These are phyloP conservation scores for Chelon auratus DNA, from an alignment of 2,797 vertebrate genomes.

Conservation along the genomic window DNA sequence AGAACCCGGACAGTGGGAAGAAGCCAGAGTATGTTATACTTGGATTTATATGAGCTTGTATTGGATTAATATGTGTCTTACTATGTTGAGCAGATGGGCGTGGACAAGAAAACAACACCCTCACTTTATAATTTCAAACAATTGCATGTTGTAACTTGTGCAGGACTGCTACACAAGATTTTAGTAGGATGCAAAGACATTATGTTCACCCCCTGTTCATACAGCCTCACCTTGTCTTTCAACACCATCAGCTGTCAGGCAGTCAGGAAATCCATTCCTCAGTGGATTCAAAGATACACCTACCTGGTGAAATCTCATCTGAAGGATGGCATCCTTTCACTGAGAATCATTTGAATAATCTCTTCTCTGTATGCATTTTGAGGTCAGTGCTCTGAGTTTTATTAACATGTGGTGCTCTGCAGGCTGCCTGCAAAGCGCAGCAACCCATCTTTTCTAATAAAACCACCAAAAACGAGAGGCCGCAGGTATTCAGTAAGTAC, in stretches of 20 bases:
- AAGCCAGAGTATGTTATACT: background rate
- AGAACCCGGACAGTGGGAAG: constrained; percentile 2
- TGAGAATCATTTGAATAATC: constrained; percentile 44
- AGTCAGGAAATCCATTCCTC: constrained; percentile 9
- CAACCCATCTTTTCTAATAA: constrained; percentile 44
- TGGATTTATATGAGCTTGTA: background rate
- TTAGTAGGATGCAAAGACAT: constrained; percentile 14
- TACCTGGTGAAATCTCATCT: constrained; percentile 33
- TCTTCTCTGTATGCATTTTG: constrained; percentile 34
- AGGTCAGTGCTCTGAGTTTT: constrained; percentile 42
- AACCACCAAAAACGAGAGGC: constrained; percentile 44
- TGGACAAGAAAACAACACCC: constrained; percentile 10
- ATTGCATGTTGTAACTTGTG: constrained; percentile 8
- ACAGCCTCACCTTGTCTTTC: background rate
- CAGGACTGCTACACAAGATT: constrained; percentile 12
- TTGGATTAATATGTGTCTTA: background rate
- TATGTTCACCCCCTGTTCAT: constrained; percentile 3
- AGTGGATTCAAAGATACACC: constrained; percentile 9
- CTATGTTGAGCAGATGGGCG: background rate
- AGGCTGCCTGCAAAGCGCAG: constrained; percentile 18
- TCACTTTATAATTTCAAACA: background rate
- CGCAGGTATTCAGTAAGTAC: constrained; percentile 7
- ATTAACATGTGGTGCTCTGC: constrained; percentile 38
- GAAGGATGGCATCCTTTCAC: constrained; percentile 22
- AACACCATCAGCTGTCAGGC: constrained; percentile 1